A percentile compares a stretch with the other conserved stretches of the same genome.
These are phyloP conservation scores for Polyommatus iphigenia DNA, from an alignment of 2,888 invertebrate genomes.

Conservation along the genomic window DNA sequence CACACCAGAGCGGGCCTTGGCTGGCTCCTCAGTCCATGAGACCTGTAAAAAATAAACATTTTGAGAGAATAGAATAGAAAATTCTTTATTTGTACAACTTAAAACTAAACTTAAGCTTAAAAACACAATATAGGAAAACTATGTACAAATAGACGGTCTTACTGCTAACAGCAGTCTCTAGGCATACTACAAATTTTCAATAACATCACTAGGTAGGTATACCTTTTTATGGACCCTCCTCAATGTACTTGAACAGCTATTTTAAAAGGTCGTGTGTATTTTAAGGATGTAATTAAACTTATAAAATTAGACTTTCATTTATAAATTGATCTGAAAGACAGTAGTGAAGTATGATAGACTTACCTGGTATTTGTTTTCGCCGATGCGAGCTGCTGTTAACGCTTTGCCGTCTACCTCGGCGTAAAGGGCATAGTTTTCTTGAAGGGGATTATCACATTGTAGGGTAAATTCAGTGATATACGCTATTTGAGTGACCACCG, in stretches of 20 bases:
- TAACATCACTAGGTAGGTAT: too few species aligned
- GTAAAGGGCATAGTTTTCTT: constrained; percentile 87
- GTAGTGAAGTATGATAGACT: constrained; percentile 50
- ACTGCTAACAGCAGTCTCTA: too few species aligned
- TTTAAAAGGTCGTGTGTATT: too few species aligned
- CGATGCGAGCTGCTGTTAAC: constrained; percentile 90
- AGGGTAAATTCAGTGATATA: constrained; percentile 94
- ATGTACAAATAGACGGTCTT: too few species aligned
- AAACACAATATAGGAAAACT: too few species aligned
- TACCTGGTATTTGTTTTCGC: constrained; percentile 92
- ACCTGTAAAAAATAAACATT: constrained; percentile 79
- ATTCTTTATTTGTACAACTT: too few species aligned
- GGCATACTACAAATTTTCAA: too few species aligned
- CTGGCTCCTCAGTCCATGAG: constrained; percentile 95
- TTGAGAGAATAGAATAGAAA: neutral
- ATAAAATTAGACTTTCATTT: neutral
- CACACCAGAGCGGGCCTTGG: constrained; percentile 89
- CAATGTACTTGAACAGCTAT: too few species aligned
- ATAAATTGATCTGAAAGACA: constrained; percentile 10
- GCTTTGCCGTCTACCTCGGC: constrained; percentile 93
- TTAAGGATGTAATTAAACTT: neutral
- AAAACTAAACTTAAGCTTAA: too few species aligned
- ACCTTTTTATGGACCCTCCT: too few species aligned
- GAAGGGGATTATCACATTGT: constrained; percentile 85
- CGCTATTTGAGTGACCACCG: constrained; percentile 93